Conservation (phyloP, 2,113 vertebrate species). For the Tachysurus vachellii region DNA sequence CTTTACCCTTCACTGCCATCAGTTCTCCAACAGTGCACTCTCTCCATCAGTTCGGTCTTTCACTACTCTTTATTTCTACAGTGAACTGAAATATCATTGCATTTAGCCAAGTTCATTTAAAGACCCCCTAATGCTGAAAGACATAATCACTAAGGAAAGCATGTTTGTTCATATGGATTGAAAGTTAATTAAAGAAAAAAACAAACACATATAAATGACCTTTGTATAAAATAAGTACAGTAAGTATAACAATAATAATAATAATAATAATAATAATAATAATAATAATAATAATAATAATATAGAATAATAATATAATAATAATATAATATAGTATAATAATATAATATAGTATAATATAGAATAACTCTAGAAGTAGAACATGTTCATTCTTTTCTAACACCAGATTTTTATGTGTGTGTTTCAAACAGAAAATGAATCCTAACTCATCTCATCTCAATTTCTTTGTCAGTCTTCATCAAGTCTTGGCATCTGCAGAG, state of each 20-base stretch:
- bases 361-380: too few species aligned
- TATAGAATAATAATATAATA: too few species aligned
- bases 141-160: not conserved
- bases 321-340: too few species aligned
- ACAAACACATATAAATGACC: not conserved
- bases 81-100: not conserved
- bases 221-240: not conserved
- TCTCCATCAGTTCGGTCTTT: conserved; percentile 17
- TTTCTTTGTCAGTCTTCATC: conserved; percentile 62
- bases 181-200: not conserved
- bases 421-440: conserved; percentile 40
- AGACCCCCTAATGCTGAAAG: not conserved
- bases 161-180: not conserved
- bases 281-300: too few species aligned
- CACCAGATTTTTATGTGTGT: conserved; percentile 43
- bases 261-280: too few species aligned
- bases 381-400: too few species aligned
- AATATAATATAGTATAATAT: too few species aligned
- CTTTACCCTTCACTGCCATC: conserved; percentile 53
- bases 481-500: conserved; percentile 75
- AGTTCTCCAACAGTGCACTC: conserved; percentile 2
- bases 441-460: conserved; percentile 46
- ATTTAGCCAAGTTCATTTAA: conserved; percentile 24
- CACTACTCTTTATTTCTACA: conserved; percentile 23
- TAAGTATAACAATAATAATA: too few species aligned